Conservation (phyloP, 2,888 invertebrate species). For the Drosophila demipolita region DNA sequence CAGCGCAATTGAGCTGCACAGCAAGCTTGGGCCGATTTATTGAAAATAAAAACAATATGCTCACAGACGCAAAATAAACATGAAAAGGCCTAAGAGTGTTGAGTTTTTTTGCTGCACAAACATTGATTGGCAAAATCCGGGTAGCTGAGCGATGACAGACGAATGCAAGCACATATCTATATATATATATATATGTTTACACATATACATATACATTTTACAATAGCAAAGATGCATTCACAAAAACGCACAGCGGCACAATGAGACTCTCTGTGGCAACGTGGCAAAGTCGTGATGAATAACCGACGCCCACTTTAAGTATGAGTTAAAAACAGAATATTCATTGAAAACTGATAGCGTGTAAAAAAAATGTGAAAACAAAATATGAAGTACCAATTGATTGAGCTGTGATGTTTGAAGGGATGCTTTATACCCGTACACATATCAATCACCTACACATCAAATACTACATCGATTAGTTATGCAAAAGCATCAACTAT, state of each 20-base stretch:
- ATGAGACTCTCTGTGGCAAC: constrained; percentile 19
- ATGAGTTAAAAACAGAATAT: constrained; percentile 66
- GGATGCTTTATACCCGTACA: constrained; percentile 28
- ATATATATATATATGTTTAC: constrained; percentile 25
- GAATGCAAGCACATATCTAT: constrained; percentile 30
- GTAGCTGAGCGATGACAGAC: constrained; percentile 18
- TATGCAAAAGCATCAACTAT: not conserved
- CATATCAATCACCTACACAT: constrained; percentile 10
- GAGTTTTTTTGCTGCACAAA: constrained; percentile 75
- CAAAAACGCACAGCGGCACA: not conserved
- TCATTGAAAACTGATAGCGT: constrained; percentile 82
- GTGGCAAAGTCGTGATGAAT: constrained; percentile 64
- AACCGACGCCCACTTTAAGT: constrained; percentile 49
- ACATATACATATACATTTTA: not conserved
- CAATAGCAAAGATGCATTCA: constrained; percentile 16
- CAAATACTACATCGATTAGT: not conserved
- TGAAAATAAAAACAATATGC: constrained; percentile 67
- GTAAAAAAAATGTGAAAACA: constrained; percentile 72
- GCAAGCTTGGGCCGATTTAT: constrained; percentile 71
- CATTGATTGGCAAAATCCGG: constrained; percentile 77
- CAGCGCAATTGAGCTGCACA: constrained; percentile 74
- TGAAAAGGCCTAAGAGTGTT: constrained; percentile 69
- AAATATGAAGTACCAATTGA: constrained; percentile 64
- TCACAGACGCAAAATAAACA: constrained; percentile 29
- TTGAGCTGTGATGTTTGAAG: constrained; percentile 37